phyloP scores from a whole-genome alignment of 1,140 invertebrate species.

The Apis laboriosa region DNA sequence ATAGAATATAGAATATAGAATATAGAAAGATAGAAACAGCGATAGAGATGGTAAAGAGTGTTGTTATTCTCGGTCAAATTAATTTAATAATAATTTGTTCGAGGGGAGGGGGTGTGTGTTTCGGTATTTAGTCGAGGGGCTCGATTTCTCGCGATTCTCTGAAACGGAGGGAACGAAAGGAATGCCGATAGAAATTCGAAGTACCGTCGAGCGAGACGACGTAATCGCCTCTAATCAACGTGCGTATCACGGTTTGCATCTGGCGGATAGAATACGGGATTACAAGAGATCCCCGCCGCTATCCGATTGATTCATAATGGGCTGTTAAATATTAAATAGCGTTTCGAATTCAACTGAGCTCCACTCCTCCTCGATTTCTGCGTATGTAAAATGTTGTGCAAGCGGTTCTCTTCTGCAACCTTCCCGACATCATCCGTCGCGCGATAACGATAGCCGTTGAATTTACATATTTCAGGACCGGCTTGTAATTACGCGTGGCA shows the following conservation, averaged over 20 bases:
- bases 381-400: slow-evolving; percentile 14
- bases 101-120: too few relatives aligned
- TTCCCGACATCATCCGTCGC: not conserved
- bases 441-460: slow-evolving; percentile 29
- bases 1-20: too few relatives aligned
- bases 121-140: not conserved
- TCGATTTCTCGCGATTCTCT: slow-evolving; percentile 1
- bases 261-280: slow-evolving; percentile 47
- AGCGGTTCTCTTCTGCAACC: slow-evolving; percentile 4
- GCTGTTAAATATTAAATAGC: slow-evolving; percentile 51
- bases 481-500: slow-evolving; percentile 35
- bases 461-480: slow-evolving; percentile 42
- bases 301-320: slow-evolving; percentile 58
- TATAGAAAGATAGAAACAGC: too few relatives aligned
- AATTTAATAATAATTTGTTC: not conserved
- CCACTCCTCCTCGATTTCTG: too few relatives aligned
- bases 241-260: slow-evolving; percentile 48
- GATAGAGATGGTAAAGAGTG: too few relatives aligned
- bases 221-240: slow-evolving; percentile 63
- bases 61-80: not conserved
- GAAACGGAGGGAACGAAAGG: slow-evolving; percentile 28
- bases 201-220: slow-evolving; percentile 27
- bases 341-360: slow-evolving; percentile 35
- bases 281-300: slow-evolving; percentile 47
- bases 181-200: slow-evolving; percentile 51